Conservation (phyloP, 2,113 vertebrate species). For the Thermophis baileyi region DNA sequence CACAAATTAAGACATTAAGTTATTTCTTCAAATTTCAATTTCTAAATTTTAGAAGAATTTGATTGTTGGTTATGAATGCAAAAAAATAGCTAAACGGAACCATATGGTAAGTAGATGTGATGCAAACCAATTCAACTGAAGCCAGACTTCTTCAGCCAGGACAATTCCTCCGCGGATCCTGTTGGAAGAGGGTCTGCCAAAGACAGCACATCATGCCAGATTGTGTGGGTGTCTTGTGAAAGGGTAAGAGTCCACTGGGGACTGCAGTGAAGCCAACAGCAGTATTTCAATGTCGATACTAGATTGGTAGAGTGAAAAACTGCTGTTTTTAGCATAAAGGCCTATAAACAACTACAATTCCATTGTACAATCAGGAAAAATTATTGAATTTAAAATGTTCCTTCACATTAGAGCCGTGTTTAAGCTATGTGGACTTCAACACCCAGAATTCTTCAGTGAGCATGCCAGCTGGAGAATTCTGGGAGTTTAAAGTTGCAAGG, state of each 20-base stretch:
- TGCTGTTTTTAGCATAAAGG: accelerated
- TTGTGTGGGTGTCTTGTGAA: background rate
- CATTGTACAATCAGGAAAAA: background rate
- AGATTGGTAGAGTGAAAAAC: background rate
- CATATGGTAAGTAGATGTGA: background rate
- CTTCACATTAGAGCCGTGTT: background rate
- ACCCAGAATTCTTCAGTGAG: background rate
- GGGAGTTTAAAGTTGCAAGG: background rate
- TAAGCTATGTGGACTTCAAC: background rate
- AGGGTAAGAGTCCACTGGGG: background rate
- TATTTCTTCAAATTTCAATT: background rate
- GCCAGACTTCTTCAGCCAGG: background rate
- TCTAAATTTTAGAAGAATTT: constrained; percentile 7
- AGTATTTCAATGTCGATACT: background rate
- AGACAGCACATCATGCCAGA: background rate
- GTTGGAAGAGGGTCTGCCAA: background rate
- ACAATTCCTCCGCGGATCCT: background rate
- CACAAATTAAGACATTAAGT: background rate
- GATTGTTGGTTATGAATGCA: background rate
- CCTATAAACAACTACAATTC: accelerated
- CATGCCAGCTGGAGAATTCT: background rate
- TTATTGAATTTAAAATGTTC: background rate
- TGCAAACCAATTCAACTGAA: background rate
- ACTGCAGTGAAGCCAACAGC: background rate
- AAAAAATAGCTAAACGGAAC: background rate